These are phyloP conservation scores for Drosophila birchii DNA, from an alignment of 2,888 invertebrate species.

Conservation along the genomic window DNA sequence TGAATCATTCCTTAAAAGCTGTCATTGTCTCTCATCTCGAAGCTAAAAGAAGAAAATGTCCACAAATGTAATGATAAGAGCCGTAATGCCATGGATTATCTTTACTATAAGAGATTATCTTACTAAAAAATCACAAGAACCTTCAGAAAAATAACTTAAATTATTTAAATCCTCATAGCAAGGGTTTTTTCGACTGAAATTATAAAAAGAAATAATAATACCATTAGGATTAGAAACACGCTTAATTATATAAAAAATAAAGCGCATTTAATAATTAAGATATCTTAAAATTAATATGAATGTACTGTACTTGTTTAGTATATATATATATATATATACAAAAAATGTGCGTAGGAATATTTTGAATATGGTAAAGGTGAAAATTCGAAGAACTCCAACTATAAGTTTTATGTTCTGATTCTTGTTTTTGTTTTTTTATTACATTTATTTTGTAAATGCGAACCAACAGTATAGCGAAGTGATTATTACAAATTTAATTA, in stretches of 20 bases:
- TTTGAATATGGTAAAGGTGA: slow-evolving; percentile 78
- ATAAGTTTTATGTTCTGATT: slow-evolving; percentile 73
- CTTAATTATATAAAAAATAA: slow-evolving; percentile 36
- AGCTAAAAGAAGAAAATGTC: background rate
- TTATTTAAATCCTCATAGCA: slow-evolving; percentile 41
- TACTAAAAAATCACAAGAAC: slow-evolving; percentile 1
- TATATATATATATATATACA: slow-evolving; percentile 42
- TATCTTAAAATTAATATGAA: slow-evolving; percentile 35
- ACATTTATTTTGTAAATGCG: slow-evolving; percentile 60
- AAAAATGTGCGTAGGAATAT: slow-evolving; percentile 65
- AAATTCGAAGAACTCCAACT: slow-evolving; percentile 74
- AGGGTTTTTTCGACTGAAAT: slow-evolving; percentile 67
- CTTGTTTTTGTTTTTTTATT: slow-evolving; percentile 59
- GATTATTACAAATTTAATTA: slow-evolving; percentile 39
- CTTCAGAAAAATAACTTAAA: slow-evolving; percentile 2
- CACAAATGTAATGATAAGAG: background rate
- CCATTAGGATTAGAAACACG: slow-evolving; percentile 12
- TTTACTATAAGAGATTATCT: background rate
- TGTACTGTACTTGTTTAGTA: slow-evolving; percentile 37
- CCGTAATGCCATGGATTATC: slow-evolving; percentile 5
- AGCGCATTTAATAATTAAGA: slow-evolving; percentile 52
- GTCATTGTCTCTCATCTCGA: background rate
- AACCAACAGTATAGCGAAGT: slow-evolving; percentile 65
- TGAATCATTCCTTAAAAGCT: background rate
- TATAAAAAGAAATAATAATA: slow-evolving; percentile 41